A percentile compares a stretch with the other conserved stretches of the same genome.
Conservation (phyloP, 2,113 vertebrate genomes). For the Martes martes region DNA sequence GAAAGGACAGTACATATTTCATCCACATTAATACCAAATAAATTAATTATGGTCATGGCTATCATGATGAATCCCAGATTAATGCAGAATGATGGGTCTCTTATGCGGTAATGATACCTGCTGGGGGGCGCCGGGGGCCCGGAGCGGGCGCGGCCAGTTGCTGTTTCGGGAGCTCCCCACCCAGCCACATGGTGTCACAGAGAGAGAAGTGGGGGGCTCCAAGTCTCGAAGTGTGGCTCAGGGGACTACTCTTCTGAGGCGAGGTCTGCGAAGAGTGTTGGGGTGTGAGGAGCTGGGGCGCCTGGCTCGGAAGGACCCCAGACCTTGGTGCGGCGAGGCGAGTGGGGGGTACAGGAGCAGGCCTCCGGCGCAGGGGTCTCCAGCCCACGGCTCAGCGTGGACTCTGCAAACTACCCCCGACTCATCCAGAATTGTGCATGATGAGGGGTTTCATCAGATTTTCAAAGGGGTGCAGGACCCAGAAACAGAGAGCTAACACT, state of each 20-base stretch:
- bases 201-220: not conserved
- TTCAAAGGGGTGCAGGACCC: not conserved
- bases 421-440: not conserved
- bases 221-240: not conserved
- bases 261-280: not conserved
- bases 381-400: not conserved
- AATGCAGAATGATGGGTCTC: constrained; percentile 82
- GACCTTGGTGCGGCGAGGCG: not conserved
- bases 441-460: not conserved
- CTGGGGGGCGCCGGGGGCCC: not conserved
- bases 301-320: not conserved
- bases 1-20: constrained; percentile 87
- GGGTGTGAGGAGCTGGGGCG: accelerated
- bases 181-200: not conserved
- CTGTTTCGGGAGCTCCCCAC: not conserved
- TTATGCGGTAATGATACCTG: constrained; percentile 67
- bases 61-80: constrained; percentile 84
- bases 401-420: not conserved
- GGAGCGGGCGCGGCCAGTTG: not conserved
- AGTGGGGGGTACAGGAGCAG: not conserved
- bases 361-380: not conserved
- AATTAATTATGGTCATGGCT: constrained; percentile 83
- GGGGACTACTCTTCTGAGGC: not conserved
- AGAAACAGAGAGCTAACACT: not conserved
- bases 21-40: constrained; percentile 86